Conservation (phyloP, 2,888 invertebrate species). For the Machimus rusticus region DNA sequence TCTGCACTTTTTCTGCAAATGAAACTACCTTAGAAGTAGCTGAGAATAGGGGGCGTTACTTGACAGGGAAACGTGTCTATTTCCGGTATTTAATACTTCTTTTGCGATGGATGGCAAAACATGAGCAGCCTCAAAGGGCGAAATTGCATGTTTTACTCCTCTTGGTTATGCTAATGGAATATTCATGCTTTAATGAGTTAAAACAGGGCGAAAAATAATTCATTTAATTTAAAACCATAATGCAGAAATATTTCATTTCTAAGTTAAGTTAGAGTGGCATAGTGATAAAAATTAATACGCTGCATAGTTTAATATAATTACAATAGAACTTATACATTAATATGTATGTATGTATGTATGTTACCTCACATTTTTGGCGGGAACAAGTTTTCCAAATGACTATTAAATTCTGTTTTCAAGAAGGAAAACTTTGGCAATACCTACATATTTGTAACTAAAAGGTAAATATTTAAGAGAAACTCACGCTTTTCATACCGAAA, state of each 20-base stretch:
- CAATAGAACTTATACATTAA: too few species aligned
- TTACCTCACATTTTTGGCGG: too few species aligned
- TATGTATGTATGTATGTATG: too few species aligned
- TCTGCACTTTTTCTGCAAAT: neutral
- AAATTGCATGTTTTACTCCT: neutral
- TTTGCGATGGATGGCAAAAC: neutral
- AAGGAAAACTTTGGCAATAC: too few species aligned
- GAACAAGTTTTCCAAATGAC: too few species aligned
- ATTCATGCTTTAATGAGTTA: neutral
- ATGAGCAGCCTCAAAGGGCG: neutral
- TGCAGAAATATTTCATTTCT: neutral
- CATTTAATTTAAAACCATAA: neutral
- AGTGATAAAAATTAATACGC: too few species aligned
- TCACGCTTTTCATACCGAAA: too few species aligned
- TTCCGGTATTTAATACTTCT: neutral
- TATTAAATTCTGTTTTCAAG: too few species aligned
- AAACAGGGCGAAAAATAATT: neutral
- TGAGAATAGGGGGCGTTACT: constrained; percentile 16
- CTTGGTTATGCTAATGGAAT: constrained; percentile 7
- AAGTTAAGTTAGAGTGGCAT: neutral
- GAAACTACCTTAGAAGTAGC: neutral
- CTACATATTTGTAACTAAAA: too few species aligned
- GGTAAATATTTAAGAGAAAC: too few species aligned
- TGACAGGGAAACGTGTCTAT: neutral
- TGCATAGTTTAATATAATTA: too few species aligned